phyloP scores from a whole-genome alignment of 2,113 vertebrate species.

The Pseudorectes ferrugineus region DNA sequence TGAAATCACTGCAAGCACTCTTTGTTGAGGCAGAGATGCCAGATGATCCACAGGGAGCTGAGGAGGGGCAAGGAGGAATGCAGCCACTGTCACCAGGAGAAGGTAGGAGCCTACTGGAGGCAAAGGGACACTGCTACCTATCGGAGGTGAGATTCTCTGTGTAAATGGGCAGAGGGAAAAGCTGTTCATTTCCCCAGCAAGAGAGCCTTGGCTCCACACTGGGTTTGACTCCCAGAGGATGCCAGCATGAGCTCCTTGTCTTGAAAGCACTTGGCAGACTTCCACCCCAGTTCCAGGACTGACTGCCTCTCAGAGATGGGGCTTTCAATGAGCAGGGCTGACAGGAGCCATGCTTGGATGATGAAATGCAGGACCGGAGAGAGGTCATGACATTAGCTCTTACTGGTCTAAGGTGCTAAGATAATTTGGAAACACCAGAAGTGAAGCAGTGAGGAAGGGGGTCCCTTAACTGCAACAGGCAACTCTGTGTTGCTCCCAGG shows the following conservation, averaged over 20 bases:
- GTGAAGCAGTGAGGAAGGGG: background rate
- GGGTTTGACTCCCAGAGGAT: background rate
- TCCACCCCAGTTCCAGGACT: background rate
- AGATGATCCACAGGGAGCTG: background rate
- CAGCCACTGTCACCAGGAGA: background rate
- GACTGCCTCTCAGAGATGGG: background rate
- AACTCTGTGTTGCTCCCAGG: background rate
- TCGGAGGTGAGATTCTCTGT: accelerated
- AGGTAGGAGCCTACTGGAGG: background rate
- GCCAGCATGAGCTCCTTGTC: background rate
- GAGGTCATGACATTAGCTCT: background rate
- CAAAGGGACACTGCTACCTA: background rate
- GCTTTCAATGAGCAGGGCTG: background rate
- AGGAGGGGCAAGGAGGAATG: background rate
- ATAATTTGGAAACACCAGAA: background rate
- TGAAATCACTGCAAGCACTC: background rate
- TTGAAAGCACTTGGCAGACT: background rate
- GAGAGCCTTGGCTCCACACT: background rate
- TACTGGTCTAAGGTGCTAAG: background rate
- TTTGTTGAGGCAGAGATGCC: background rate
- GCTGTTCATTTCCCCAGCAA: background rate
- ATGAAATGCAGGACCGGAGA: background rate
- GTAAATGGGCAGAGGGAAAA: background rate
- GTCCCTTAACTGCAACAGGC: background rate
- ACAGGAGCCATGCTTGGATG: background rate